Percentiles rank a stretch among this genome's conserved stretches.
phyloP scores from a whole-genome alignment of 2,888 invertebrate genomes.

The Apodemia mormo region DNA sequence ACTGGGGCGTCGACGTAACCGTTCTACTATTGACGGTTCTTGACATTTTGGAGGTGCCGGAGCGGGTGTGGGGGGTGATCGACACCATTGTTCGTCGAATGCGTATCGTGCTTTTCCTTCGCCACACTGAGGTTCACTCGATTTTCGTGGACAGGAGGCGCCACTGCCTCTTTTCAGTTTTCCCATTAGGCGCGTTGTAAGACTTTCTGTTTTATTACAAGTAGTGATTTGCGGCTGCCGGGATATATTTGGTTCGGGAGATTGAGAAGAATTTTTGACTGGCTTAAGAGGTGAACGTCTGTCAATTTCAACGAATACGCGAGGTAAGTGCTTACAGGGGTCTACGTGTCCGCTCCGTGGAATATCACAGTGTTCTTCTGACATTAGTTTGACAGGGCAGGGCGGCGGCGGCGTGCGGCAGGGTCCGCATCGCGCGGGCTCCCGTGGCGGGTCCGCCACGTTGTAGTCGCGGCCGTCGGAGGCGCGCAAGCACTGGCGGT shows the following conservation, averaged over 20 bases:
- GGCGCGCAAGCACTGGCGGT: slow-evolving; percentile 45
- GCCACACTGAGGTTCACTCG: slow-evolving; percentile 18
- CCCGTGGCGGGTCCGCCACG: slow-evolving; percentile 25
- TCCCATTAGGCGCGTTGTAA: slow-evolving; percentile 39
- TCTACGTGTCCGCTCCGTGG: slow-evolving; percentile 38
- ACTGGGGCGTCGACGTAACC: slow-evolving; percentile 33
- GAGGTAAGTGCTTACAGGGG: slow-evolving; percentile 55
- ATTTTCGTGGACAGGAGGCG: slow-evolving; percentile 25
- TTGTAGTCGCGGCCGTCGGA: slow-evolving; percentile 47
- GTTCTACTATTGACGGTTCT: slow-evolving; percentile 34
- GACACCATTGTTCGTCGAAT: slow-evolving; percentile 36
- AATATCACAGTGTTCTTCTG: slow-evolving; percentile 46
- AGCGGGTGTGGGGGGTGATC: slow-evolving; percentile 29
- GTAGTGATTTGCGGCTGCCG: slow-evolving; percentile 19
- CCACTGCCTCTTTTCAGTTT: slow-evolving; percentile 32
- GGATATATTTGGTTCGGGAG: background rate
- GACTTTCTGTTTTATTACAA: slow-evolving; percentile 15
- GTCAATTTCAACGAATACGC: slow-evolving; percentile 49
- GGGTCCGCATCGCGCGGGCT: slow-evolving; percentile 24
- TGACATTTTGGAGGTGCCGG: slow-evolving; percentile 32
- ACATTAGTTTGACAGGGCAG: slow-evolving; percentile 40
- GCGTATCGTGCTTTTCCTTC: slow-evolving; percentile 24
- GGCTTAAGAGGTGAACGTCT: slow-evolving; percentile 36
- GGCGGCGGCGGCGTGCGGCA: slow-evolving; percentile 44
- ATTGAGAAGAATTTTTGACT: background rate